Evolutionary conservation across 2,797 vertebrate genomes (phyloP).

Genomic region (Euthynnus affinis): DNA sequence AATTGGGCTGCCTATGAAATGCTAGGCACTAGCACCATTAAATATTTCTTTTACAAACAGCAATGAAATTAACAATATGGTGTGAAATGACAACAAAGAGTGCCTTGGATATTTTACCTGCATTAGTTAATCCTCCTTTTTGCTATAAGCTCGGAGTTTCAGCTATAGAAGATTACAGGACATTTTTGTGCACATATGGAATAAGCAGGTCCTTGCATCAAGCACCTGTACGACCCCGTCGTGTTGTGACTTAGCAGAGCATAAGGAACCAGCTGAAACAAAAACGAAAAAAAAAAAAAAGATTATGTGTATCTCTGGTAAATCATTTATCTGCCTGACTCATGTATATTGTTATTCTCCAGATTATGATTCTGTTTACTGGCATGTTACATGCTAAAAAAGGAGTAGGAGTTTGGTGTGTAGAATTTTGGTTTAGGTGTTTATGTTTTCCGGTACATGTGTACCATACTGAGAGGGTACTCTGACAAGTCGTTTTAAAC

Average conservation of each 20-base stretch:
- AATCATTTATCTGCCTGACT: conserved; percentile 90
- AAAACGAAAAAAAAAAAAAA: conserved; percentile 65
- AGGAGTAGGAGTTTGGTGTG: conserved; percentile 63
- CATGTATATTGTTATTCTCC: conserved; percentile 78
- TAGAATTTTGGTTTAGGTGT: conserved; percentile 72
- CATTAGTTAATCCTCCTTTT: conserved; percentile 92
- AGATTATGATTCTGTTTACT: conserved; percentile 83
- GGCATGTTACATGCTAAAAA: conserved; percentile 85
- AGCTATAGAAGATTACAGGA: conserved; percentile 84
- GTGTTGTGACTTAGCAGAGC: conserved; percentile 87
- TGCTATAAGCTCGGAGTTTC: conserved; percentile 91
- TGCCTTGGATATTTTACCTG: conserved; percentile 96
- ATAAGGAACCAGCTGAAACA: conserved; percentile 81
- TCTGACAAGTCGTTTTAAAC: conserved; percentile 76
- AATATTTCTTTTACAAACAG: conserved; percentile 86
- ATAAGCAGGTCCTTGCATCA: conserved; percentile 89
- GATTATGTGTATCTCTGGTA: conserved; percentile 84
- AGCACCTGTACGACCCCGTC: conserved; percentile 82
- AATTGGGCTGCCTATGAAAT: conserved; percentile 85
- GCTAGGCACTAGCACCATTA: conserved; percentile 86
- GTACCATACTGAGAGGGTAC: conserved; percentile 76
- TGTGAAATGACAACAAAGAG: conserved; percentile 90
- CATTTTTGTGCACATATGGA: conserved; percentile 87
- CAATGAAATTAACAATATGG: conserved; percentile 88
- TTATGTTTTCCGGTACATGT: conserved; percentile 73